These are phyloP conservation scores for Scophthalmus maximus DNA, from an alignment of 2,113 vertebrate species.

Conservation along the genomic window DNA sequence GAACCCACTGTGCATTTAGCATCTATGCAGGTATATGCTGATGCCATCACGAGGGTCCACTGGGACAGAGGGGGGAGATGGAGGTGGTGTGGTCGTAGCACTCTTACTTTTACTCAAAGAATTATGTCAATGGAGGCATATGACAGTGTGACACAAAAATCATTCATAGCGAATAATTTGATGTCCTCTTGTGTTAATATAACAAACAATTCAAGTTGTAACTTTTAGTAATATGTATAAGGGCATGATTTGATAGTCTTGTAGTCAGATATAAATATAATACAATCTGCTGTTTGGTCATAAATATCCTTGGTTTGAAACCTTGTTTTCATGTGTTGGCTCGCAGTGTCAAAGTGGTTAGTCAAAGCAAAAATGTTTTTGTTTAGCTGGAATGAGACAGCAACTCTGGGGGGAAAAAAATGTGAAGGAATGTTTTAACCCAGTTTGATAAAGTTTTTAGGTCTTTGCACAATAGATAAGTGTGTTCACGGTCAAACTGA, in stretches of 20 bases:
- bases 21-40: too few relatives aligned
- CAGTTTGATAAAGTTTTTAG: neutral
- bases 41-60: too few relatives aligned
- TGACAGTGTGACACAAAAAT: neutral
- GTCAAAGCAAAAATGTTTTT: slow-evolving; percentile 48
- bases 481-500: neutral
- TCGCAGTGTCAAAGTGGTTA: slow-evolving; percentile 9
- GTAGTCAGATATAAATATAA: neutral
- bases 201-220: neutral
- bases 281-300: neutral
- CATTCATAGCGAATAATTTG: neutral
- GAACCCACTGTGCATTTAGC: too few relatives aligned
- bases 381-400: slow-evolving; percentile 27
- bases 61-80: too few relatives aligned
- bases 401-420: neutral
- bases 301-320: slow-evolving; percentile 35
- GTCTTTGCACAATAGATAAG: neutral
- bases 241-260: neutral
- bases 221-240: neutral
- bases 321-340: slow-evolving; percentile 36
- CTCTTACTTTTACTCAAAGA: too few relatives aligned
- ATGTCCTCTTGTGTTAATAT: neutral
- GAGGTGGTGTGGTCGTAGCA: too few relatives aligned
- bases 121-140: too few relatives aligned
- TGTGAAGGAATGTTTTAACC: neutral